Evolutionary conservation across 2,888 invertebrate genomes (phyloP).

Genomic region (Drosophila anceps): DNA sequence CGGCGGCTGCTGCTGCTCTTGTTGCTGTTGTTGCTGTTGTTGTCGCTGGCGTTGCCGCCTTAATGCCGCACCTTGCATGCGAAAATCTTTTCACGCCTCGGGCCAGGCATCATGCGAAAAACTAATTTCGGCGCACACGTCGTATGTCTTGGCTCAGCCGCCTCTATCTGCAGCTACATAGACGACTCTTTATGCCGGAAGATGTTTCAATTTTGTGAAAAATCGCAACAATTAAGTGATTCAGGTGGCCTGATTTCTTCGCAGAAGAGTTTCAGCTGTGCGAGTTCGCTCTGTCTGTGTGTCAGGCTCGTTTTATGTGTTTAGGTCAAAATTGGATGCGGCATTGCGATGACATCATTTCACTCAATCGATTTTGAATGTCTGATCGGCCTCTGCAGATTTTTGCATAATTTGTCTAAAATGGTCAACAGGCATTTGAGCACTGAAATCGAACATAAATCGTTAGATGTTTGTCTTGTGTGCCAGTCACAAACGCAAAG

Average conservation of each 20-base stretch:
- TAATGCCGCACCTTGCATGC: constrained; percentile 76
- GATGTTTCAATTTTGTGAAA: constrained; percentile 77
- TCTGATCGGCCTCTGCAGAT: constrained; percentile 25
- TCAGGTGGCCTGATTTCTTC: constrained; percentile 76
- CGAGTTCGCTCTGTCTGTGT: constrained; percentile 10
- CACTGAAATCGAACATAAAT: constrained; percentile 65
- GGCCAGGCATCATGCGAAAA: constrained; percentile 74
- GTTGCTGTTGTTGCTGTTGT: constrained; percentile 28
- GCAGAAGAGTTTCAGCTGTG: not conserved
- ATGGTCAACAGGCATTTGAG: constrained; percentile 68
- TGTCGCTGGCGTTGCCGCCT: constrained; percentile 33
- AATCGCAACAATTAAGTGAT: constrained; percentile 79
- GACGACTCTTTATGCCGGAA: constrained; percentile 60
- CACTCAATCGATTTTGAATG: constrained; percentile 19
- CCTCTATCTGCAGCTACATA: not conserved
- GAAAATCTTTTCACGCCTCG: constrained; percentile 79
- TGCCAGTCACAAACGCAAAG: constrained; percentile 57
- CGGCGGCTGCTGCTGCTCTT: constrained; percentile 26
- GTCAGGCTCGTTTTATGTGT: constrained; percentile 3
- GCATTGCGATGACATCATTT: constrained; percentile 65
- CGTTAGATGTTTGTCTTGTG: constrained; percentile 52
- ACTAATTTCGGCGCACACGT: constrained; percentile 80
- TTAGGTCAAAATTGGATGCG: constrained; percentile 28
- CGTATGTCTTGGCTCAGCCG: constrained; percentile 62
- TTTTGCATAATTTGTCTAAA: constrained; percentile 78